Conservation (phyloP, 1,140 invertebrate species). For the Drosophila tropicalis region DNA sequence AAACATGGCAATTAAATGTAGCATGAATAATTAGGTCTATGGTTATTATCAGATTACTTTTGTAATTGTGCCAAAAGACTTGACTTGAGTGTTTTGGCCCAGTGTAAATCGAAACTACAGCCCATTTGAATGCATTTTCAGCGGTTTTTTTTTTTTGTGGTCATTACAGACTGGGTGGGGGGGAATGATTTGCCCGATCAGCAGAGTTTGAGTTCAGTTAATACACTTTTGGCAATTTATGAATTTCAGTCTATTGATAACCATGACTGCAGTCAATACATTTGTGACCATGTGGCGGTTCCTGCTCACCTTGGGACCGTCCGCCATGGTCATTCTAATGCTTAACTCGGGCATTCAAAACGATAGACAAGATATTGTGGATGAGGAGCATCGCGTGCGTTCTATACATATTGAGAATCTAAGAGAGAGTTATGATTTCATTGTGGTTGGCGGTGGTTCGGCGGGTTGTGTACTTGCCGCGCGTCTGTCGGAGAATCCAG, state of each 20-base stretch:
- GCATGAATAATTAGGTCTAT: background rate
- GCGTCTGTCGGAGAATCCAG: slow-evolving; percentile 88
- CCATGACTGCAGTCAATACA: slow-evolving; percentile 64
- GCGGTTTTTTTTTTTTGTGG: background rate
- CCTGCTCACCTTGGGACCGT: slow-evolving; percentile 86
- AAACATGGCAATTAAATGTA: background rate
- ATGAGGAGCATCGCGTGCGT: slow-evolving; percentile 85
- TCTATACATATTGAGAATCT: slow-evolving; percentile 84
- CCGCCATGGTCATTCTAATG: slow-evolving; percentile 86
- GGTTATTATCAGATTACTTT: background rate
- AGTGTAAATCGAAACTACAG: background rate
- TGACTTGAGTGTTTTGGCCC: background rate
- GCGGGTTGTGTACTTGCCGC: slow-evolving; percentile 92
- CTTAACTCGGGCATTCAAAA: slow-evolving; percentile 86
- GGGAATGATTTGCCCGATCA: background rate
- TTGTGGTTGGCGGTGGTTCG: slow-evolving; percentile 92
- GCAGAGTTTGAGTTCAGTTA: background rate
- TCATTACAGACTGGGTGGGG: background rate
- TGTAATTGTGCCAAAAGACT: background rate
- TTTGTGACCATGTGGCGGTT: slow-evolving; percentile 84
- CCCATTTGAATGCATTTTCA: background rate
- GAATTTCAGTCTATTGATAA: slow-evolving; percentile 15
- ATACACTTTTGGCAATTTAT: background rate
- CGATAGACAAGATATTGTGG: slow-evolving; percentile 88
- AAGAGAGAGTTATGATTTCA: slow-evolving; percentile 88